Evolutionary conservation across 1,140 invertebrate species (phyloP).

Genomic region (Notospermus geniculatus): DNA sequence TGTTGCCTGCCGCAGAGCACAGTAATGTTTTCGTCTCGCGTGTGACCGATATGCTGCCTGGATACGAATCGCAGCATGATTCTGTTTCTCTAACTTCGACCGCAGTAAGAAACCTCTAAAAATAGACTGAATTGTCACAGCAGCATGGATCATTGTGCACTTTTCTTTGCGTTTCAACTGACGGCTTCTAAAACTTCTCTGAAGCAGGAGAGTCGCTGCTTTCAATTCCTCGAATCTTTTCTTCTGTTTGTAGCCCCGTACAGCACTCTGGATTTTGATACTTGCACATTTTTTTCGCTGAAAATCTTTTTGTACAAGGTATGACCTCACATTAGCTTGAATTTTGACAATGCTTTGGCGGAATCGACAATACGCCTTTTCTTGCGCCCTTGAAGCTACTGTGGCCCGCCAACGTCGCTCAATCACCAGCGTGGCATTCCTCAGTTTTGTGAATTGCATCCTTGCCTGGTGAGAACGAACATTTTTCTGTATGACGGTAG

Average conservation of each 20-base stretch:
- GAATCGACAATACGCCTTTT: not conserved
- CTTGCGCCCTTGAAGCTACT: not conserved
- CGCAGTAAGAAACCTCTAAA: slow-evolving; percentile 20
- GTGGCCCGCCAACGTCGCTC: not conserved
- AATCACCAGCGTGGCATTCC: not conserved
- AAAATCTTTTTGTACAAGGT: not conserved
- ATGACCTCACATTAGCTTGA: not conserved
- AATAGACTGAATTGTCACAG: slow-evolving; percentile 35
- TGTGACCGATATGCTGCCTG: slow-evolving; percentile 24
- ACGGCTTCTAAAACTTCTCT: too few species aligned
- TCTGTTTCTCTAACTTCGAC: slow-evolving; percentile 10
- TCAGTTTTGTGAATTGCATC: not conserved
- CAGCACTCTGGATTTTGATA: slow-evolving; percentile 12
- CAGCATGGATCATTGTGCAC: slow-evolving; percentile 17
- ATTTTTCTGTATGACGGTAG: slow-evolving; percentile 3
- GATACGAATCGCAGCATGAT: slow-evolving; percentile 24
- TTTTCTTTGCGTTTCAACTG: too few species aligned
- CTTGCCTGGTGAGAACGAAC: not conserved
- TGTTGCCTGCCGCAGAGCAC: not conserved
- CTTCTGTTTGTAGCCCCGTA: slow-evolving; percentile 21
- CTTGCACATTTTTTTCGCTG: not conserved
- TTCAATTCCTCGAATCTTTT: slow-evolving; percentile 20
- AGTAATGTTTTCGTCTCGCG: not conserved
- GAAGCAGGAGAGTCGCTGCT: not conserved
- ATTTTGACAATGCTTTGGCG: slow-evolving; percentile 2